These are phyloP conservation scores for Melieria picta DNA, from an alignment of 2,888 invertebrate genomes.

Conservation along the genomic window DNA sequence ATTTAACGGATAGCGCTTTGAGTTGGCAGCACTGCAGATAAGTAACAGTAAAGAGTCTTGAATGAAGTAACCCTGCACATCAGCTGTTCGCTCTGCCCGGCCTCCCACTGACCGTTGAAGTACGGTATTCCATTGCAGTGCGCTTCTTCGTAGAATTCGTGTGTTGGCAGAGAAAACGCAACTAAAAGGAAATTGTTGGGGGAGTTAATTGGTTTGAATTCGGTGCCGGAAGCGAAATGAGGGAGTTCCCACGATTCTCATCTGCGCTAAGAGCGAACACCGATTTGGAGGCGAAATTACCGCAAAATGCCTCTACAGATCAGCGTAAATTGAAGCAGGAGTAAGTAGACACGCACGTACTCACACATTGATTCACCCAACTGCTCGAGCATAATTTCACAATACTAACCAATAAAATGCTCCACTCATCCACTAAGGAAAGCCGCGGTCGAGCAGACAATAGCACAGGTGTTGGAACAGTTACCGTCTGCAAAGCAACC, in stretches of 20 bases:
- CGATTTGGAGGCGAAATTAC: constrained; percentile 65
- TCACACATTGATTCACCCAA: constrained; percentile 5
- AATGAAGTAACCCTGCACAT: too few relatives aligned
- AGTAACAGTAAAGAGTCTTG: too few relatives aligned
- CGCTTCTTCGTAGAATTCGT: too few relatives aligned
- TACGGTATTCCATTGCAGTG: too few relatives aligned
- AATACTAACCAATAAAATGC: neutral
- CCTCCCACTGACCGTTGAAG: too few relatives aligned
- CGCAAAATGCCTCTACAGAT: constrained; percentile 45
- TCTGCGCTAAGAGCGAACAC: constrained; percentile 75
- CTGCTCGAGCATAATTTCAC: neutral
- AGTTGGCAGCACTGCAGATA: too few relatives aligned
- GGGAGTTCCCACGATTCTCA: constrained; percentile 71
- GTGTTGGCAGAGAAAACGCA: too few relatives aligned
- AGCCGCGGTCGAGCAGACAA: constrained; percentile 45
- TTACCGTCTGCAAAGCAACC: constrained; percentile 48
- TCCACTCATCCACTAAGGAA: neutral
- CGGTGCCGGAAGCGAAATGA: constrained; percentile 39
- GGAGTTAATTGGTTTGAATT: too few relatives aligned
- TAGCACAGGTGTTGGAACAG: constrained; percentile 50
- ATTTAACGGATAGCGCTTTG: too few relatives aligned
- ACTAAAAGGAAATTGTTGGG: too few relatives aligned
- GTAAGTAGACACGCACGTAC: constrained; percentile 35
- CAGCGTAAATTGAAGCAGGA: constrained; percentile 35
- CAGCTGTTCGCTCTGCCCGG: too few relatives aligned